Conservation (phyloP, 2,113 vertebrate species). For the Haplochromis burtoni region DNA sequence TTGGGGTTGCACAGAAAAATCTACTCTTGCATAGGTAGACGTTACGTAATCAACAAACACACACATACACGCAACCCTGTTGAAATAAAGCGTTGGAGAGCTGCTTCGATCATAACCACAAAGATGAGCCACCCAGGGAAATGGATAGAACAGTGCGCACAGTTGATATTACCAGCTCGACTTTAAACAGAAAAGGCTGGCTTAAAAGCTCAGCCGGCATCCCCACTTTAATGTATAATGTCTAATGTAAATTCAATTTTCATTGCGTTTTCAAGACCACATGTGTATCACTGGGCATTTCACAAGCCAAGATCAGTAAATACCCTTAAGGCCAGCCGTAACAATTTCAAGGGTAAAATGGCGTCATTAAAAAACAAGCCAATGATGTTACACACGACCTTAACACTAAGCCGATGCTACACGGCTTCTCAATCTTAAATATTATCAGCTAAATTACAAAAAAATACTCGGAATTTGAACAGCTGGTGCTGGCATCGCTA, state of each 20-base stretch:
- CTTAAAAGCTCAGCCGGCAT: background rate
- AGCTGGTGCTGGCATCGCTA: too few species aligned
- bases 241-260: background rate
- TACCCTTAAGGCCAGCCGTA: background rate
- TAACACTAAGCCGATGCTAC: accelerated
- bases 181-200: accelerated
- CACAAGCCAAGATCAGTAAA: background rate
- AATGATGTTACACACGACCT: background rate
- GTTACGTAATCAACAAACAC: background rate
- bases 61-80: background rate
- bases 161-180: background rate
- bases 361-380: background rate
- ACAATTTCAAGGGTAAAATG: slow-evolving; percentile 42
- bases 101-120: background rate
- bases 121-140: background rate
- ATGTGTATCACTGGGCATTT: accelerated
- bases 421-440: accelerated
- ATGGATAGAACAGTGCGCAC: accelerated
- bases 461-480: background rate
- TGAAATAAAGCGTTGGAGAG: background rate
- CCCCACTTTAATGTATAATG: accelerated
- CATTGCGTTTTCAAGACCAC: background rate
- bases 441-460: background rate
- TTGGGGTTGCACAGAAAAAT: background rate
- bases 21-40: background rate